phyloP scores from a whole-genome alignment of 2,797 vertebrate species.

The Loris lydekkerianus region DNA sequence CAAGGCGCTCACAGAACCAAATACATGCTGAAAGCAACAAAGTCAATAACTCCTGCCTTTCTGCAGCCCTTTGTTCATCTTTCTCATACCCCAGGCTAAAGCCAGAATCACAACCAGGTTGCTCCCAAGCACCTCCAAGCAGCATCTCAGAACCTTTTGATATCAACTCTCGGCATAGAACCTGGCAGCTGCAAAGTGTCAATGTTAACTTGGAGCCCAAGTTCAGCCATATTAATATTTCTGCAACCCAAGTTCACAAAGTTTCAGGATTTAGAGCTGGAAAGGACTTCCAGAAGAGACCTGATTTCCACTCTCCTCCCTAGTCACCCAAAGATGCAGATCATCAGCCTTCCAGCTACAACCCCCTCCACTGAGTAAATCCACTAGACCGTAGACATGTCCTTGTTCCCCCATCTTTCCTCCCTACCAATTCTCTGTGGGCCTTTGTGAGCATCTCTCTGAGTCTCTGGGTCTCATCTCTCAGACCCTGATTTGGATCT shows the following conservation, averaged over 20 bases:
- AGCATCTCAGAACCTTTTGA: not conserved
- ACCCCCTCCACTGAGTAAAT: rapidly evolving
- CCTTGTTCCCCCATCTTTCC: not conserved
- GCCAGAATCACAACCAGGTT: not conserved
- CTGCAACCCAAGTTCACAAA: not conserved
- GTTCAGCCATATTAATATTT: not conserved
- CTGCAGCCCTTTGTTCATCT: not conserved
- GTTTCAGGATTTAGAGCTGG: not conserved
- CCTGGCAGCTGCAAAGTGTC: not conserved
- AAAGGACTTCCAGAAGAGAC: not conserved
- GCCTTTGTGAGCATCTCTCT: not conserved
- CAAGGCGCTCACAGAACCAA: conserved; percentile 65
- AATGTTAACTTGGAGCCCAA: not conserved
- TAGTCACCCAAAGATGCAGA: not conserved
- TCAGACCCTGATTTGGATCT: not conserved
- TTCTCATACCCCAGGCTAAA: not conserved
- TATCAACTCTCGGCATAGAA: not conserved
- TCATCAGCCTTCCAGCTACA: not conserved
- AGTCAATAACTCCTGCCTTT: conserved; percentile 46
- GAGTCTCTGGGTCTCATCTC: not conserved
- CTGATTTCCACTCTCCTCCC: not conserved
- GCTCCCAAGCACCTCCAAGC: not conserved
- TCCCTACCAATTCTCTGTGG: not conserved
- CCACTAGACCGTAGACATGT: rapidly evolving
- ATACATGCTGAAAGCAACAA: conserved; percentile 49